Base-by-base conservation (phyloP, 2,797 vertebrate species). In the Poliocrania exsul region DNA sequence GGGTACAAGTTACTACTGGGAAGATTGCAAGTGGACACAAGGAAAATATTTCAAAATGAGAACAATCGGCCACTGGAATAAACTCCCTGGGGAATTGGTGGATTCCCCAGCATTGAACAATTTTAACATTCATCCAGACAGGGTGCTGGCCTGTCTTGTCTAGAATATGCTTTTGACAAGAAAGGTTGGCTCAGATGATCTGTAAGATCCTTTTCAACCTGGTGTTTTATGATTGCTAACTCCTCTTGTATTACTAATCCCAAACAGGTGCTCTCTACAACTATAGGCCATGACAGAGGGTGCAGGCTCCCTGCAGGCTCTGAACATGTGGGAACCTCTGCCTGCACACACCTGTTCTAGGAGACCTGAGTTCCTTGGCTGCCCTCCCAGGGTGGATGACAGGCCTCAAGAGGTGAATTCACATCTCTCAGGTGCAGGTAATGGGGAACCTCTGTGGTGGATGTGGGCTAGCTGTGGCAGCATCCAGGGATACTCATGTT, bases 231-330 rank as follows among this genome's bases (percentile, higher is more conserved):
- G 28, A 40, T 31, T 11, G 14, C 15, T 85, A 49, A 31, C 38
- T 1, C 0, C 5, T 10, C 3, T 56, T 56, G 8, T 28, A 38
- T 57, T 31, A 33, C 53, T 47, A 65, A 65, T 35, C 28, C 21
- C 26, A 40, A 49, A 13, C 5, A 37, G 4, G 2, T 47, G 3
- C 6, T 70, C 7, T 17, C 18, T 4, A 2, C 18, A 53, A 1
- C 6, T 23, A 7, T 0, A 50, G 18, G 5, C 8, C 13, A 26
- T 12, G 14, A 26, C 5, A 13, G 40, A 2, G 10, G 5, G 6
- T 14, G 8, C 5, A 51, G 31, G 3, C 1, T 4, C 6, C 4
- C 1, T n/a, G n/a, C 4, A 4, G 40, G 2, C 1, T 50, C 42
- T 53, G 51, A 21, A 3, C 8, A 6, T 29, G 7, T 24, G 13